Evolutionary conservation across 2,888 invertebrate genomes (phyloP), one percentile per base, ranked within the genome.

Genomic region (Coenonympha arcania): DNA sequence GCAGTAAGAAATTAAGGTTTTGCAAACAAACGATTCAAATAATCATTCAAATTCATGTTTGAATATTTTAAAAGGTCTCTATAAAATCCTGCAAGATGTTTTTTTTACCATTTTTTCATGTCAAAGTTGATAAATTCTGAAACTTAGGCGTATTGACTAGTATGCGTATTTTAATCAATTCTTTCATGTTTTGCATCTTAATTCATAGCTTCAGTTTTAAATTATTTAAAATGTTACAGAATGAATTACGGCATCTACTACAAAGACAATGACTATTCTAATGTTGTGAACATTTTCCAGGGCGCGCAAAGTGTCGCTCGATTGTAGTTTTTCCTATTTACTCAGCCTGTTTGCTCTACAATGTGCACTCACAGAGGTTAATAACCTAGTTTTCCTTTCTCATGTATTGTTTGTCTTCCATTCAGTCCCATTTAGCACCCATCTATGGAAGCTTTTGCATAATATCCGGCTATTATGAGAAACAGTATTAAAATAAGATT

Each of bases 281-380:
- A 24, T 15, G 24, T 33, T 33, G 16, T 16, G 16, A 16, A 8
- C 8, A 9, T 15, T 39, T 51, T 54, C 42, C 40, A 37, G 40
- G 34, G 44, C 45, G 36, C 42, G 11, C 26, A 31, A 40, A 43
- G 20, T 51, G 48, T 45, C 45, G 46, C 53, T 48, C 36, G 55
- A 52, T 45, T 48, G 45, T 48, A 52, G 34, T 41, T 50, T 57
- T 58, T 55, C 52, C 47, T 73, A 66, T 81, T 73, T 72, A 64
- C 60, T 61, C 66, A 72, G 70, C 63, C 65, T 69, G 69, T 75
- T 76, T 70, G 69, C 64, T 69, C 64, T 60, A 60, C 62, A 65
- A 59, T 66, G 64, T 64, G 64, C 65, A 57, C 68, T 72, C 66
- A 66, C 65, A 64, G 66, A 82, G 82, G 82, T 82, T 77, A 74